Conservation (phyloP, 2,797 vertebrate genomes). For the Phyllotis vaccarum region DNA sequence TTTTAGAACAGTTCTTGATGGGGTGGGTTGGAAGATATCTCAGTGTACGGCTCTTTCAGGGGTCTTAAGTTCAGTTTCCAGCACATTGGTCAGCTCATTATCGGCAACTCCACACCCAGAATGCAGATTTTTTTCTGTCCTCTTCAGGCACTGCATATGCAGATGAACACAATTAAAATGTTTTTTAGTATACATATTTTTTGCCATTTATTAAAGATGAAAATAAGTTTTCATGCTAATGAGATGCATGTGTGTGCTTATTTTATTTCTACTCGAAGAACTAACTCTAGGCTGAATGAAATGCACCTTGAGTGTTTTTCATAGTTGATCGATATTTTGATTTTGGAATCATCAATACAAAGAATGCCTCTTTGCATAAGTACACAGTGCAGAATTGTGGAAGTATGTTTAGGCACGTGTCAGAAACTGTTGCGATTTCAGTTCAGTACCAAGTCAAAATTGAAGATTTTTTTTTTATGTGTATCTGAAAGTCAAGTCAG, state of each 20-base stretch:
- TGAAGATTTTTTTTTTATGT: not conserved
- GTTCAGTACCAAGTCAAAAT: not conserved
- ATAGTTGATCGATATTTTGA: not conserved
- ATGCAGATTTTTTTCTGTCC: not conserved
- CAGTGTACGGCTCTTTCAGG: not conserved
- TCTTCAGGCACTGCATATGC: not conserved
- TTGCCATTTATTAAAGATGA: not conserved
- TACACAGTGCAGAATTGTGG: too few relatives aligned
- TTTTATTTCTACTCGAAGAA: not conserved
- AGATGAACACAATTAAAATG: not conserved
- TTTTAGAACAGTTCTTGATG: not conserved
- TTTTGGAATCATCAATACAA: not conserved
- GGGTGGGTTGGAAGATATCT: not conserved
- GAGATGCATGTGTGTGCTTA: not conserved
- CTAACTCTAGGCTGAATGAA: not conserved
- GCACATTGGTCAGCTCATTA: not conserved
- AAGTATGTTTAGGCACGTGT: too few relatives aligned
- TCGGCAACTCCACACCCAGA: not conserved
- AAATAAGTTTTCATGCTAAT: not conserved
- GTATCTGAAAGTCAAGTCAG: not conserved
- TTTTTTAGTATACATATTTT: not conserved
- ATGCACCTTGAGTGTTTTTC: not conserved
- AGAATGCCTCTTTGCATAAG: not conserved
- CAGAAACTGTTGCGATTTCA: not conserved
- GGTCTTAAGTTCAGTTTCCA: not conserved